Evolutionary conservation across 1,140 invertebrate genomes (phyloP), one percentile per base, ranked within the genome.

Genomic region (Paraescarpia echinospica): DNA sequence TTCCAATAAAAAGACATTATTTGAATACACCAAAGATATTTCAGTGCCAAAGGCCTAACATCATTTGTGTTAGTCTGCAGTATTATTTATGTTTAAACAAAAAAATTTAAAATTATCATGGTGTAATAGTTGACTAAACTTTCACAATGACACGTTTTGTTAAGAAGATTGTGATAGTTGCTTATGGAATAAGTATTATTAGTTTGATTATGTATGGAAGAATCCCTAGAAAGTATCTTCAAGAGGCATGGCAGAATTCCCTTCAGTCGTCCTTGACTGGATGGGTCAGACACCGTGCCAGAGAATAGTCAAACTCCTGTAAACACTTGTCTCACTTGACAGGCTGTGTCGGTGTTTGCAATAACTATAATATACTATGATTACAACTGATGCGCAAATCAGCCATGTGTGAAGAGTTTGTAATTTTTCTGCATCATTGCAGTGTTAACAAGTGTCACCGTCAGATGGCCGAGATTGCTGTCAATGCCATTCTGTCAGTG

Each of bases 391-490:
- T 41, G 4, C 12, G 41, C 41, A 18, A 77, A 27, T 77, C 59
- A 5, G 59, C 22, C 22, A 27, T 77, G 9, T 31, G 27, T 77
- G 59, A 41, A 41, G 41, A 41, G 59, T 31, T 77, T 0, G 2
- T 77, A 27, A 77, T 77, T 22, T 27, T 59, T 93, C 31, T 35
- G 90, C 35, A 89, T 33, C 91, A 92, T 95, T 95, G 27, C 94
- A 96, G 96, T 92, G 95, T 96, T 9, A 97, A 97, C 94, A 95
- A 96, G 92, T 97, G 97, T 95, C 98, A 99, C 95, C 97, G 98
- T 35, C 98, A 99, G 96, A 99, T 99, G 98, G 99, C 99, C 33
- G 98, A 99, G 96, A 99, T 99, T 95, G 99, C 99, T 94, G 99
- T 99, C 2, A 97, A 99, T 96, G 99, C 99, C 90, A 98, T 99